Percentiles rank a stretch among this genome's conserved stretches.
These are phyloP conservation scores for Poeciliopsis retropinna DNA, from an alignment of 2,113 vertebrate genomes.

Conservation along the genomic window DNA sequence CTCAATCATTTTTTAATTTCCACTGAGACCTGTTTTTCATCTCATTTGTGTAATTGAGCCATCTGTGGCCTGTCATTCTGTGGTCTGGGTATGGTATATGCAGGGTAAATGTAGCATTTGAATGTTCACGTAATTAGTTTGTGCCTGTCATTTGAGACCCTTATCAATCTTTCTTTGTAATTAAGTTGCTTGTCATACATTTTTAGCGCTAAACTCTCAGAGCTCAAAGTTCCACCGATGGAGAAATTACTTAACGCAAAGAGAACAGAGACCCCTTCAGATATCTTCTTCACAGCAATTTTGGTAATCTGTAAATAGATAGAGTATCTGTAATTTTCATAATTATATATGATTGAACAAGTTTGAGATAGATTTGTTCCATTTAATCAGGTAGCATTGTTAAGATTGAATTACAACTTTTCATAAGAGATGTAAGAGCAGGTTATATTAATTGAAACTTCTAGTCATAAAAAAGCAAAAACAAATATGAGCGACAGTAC, in stretches of 20 bases:
- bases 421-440: not conserved
- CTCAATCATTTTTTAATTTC: constrained; percentile 27
- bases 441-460: not conserved
- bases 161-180: constrained; percentile 43
- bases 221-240: not conserved
- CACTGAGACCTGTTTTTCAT: constrained; percentile 44
- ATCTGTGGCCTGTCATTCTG: constrained; percentile 40
- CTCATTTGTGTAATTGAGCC: constrained; percentile 49
- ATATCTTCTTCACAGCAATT: constrained; percentile 11
- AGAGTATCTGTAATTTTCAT: not conserved
- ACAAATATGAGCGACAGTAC: not conserved
- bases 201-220: constrained; percentile 30
- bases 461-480: not conserved
- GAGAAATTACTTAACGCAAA: not conserved
- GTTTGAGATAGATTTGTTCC: not conserved
- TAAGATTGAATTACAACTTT: not conserved
- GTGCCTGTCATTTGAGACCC: constrained; percentile 44
- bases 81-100: constrained; percentile 27
- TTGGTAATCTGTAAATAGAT: not conserved
- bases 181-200: constrained; percentile 45
- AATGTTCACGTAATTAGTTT: constrained; percentile 61
- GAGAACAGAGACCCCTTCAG: not conserved
- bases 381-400: not conserved
- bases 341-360: not conserved
- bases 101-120: constrained; percentile 42